Percentiles rank a stretch among this genome's conserved stretches.
These are phyloP conservation scores for Cercopithecus mitis DNA, from an alignment of 2,797 vertebrate genomes.

Conservation along the genomic window DNA sequence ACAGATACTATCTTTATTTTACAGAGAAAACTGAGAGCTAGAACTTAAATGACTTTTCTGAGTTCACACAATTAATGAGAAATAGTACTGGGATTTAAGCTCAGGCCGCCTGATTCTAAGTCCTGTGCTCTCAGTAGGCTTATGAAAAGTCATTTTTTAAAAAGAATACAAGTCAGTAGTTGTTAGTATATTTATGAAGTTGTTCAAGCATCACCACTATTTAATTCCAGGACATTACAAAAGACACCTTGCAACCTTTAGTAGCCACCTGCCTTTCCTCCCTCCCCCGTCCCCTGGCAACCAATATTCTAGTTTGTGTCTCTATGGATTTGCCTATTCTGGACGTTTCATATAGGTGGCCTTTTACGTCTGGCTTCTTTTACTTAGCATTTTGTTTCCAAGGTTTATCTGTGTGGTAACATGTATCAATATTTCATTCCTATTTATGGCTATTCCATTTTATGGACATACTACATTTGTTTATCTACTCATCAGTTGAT, in stretches of 20 bases:
- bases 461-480: not conserved
- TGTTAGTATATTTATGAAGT: not conserved
- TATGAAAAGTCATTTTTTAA: not conserved
- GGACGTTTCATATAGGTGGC: not conserved
- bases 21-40: conserved; percentile 19
- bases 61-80: not conserved
- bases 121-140: not conserved
- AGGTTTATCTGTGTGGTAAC: not conserved
- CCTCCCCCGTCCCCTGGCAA: not conserved
- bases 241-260: not conserved
- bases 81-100: not conserved
- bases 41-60: not conserved
- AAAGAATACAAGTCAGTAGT: not conserved
- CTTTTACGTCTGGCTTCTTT: not conserved
- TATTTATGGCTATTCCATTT: not conserved
- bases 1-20: not conserved
- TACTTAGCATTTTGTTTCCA: not conserved
- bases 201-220: not conserved
- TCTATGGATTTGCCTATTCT: not conserved
- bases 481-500: not conserved
- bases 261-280: not conserved
- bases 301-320: not conserved
- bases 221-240: not conserved
- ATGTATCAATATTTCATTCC: not conserved
- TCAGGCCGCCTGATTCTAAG: not conserved